These are phyloP conservation scores for Archilochus colubris DNA, from an alignment of 2,113 vertebrate species.

Conservation along the genomic window DNA sequence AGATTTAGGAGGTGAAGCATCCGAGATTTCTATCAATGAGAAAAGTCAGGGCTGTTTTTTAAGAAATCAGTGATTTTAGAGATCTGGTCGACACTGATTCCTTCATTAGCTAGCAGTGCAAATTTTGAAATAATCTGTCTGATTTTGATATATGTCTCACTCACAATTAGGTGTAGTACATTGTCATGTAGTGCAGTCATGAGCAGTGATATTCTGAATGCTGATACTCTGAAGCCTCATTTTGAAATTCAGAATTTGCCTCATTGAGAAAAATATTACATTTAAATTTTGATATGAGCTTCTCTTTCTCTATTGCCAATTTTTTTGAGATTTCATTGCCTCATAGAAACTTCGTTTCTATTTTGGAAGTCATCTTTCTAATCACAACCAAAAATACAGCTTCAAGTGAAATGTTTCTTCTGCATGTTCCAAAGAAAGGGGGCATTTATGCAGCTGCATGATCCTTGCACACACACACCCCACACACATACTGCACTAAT, in stretches of 20 bases:
- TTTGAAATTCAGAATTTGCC: not conserved
- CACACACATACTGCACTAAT: not conserved
- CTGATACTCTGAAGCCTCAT: not conserved
- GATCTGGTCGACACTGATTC: not conserved
- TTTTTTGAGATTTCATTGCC: not conserved
- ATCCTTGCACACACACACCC: not conserved
- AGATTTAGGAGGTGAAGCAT: not conserved
- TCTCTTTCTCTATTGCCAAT: not conserved
- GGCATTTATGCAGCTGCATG: not conserved
- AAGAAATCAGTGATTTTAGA: not conserved
- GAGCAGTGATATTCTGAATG: not conserved
- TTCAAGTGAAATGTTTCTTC: not conserved
- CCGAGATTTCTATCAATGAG: not conserved
- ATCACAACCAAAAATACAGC: not conserved
- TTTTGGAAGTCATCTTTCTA: not conserved
- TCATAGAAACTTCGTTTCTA: rapidly evolving
- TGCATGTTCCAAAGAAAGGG: not conserved
- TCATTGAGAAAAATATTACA: not conserved
- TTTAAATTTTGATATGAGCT: not conserved
- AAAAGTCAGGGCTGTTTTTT: not conserved
- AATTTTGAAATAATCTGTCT: not conserved
- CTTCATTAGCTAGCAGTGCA: not conserved
- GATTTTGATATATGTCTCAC: rapidly evolving
- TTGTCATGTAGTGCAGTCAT: not conserved
- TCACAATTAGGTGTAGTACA: rapidly evolving